Evolutionary conservation across 2,888 invertebrate species (phyloP), one percentile per base, ranked within the genome.

Genomic region (Cataglyphis livida): DNA sequence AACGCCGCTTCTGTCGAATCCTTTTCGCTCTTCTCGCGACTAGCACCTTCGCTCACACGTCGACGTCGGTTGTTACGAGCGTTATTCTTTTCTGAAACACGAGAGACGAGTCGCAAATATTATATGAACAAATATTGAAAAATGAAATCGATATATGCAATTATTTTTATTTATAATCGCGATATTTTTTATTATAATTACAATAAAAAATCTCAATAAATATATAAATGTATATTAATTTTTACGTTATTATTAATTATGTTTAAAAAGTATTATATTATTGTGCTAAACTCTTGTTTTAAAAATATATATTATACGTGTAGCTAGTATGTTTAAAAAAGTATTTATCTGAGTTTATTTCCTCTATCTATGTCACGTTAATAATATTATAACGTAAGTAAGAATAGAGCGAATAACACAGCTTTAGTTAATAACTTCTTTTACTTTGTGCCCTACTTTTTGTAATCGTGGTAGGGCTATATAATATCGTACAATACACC

Each of bases 51-150:
- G 90, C 91, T 93, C 66, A 92, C 91, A n/a, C 93, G 93, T 28
- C 92, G 89, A 41, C 93, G 91, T 0, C 94, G 93, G 81, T 92
- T 94, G 81, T 90, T 92, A 12, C 93, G 92, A 28, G 90, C 91
- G 79, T 81, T 92, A 78, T 85, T 91, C 78, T 93, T 94, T 66
- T 94, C 94, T 94, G 94, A 15, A 94, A 94, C 89, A 71, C 35
- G n/a, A 70, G 18, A 35, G 2, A 44, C 18, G 21, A 0, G 35
- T 1, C 18, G 32, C 32, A n/a, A 41, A 41, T 57, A 12, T 35
- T 18, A n/a, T 6, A 15, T 35, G 18, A 38, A 32, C 10, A 21
- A 32, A 64, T 12, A 12, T 15, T 21, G 12, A 1, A 44, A 38
- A 21, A 1, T 35, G 0, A 62, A 44, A 62, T 35, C 48, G 7